These are phyloP conservation scores for Macrotis lagotis DNA, from an alignment of 2,113 vertebrate genomes.

Conservation along the genomic window DNA sequence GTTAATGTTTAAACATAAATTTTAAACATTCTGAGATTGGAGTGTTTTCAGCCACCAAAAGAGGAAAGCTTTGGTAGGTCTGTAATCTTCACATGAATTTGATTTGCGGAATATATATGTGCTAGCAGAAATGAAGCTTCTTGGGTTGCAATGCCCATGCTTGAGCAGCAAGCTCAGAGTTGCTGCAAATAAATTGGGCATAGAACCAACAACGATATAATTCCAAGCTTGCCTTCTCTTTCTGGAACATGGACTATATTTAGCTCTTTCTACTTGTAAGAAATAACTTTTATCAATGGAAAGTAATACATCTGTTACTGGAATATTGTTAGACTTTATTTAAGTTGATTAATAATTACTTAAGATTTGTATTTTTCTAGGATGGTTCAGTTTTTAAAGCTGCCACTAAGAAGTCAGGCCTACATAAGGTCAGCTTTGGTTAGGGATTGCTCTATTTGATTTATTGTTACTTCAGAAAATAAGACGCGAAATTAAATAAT, in stretches of 20 bases:
- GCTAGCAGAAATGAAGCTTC: background rate
- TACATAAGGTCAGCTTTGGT: slow-evolving; percentile 27
- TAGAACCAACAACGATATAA: background rate
- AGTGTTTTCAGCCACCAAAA: background rate
- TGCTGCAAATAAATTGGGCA: background rate
- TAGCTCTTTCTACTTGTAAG: background rate
- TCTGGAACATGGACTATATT: background rate
- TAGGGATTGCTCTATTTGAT: background rate
- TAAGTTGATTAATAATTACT: background rate
- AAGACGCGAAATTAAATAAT: background rate
- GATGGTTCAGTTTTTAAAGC: background rate
- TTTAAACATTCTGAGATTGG: slow-evolving; percentile 19
- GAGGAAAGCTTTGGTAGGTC: background rate
- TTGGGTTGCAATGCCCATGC: background rate
- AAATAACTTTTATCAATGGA: rapidly evolving
- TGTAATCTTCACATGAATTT: rapidly evolving
- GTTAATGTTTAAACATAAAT: slow-evolving; percentile 71
- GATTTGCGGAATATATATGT: rapidly evolving
- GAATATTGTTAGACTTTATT: background rate
- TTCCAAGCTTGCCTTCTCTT: background rate
- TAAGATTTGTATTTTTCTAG: background rate
- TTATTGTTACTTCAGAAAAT: background rate
- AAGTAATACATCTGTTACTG: rapidly evolving
- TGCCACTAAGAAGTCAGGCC: background rate
- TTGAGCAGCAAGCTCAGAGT: background rate